Evolutionary conservation across 2,797 vertebrate species (phyloP), one percentile per base, ranked within the genome.

Genomic region (Pyrocephalus nanus): DNA sequence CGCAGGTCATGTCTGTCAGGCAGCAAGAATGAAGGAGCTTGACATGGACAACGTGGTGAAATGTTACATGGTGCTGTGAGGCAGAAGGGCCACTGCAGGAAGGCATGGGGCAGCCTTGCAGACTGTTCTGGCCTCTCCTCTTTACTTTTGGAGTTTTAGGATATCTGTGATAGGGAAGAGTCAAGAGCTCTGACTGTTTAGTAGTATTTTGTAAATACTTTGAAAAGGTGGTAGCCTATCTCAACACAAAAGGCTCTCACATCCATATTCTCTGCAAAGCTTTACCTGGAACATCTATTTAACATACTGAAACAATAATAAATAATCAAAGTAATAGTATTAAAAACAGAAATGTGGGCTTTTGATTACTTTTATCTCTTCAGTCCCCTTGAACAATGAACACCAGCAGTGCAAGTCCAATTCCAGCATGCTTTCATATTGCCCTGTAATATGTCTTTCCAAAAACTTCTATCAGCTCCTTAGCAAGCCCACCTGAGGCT

Each of bases 111-210:
- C 7, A 3, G 7, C 23, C 45, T 32, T 8, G 19, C 18, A 42
- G n/a, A 27, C 25, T 0, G 0, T n/a, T 26, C 26, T 1, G 3
- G 27, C 29, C 48, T 62, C 54, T 69, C 21, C 40, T 79, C 64
- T 54, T 66, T 53, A 6, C 19, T 70, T 71, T 9, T 40, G 21
- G 32, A 66, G 26, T 64, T 75, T 78, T 65, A 15, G 0, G 0
- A 9, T 20, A 26, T 51, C 34, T 30, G 13, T 2, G 1, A 34
- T 3, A 51, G 29, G 43, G 70, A 66, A 58, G 20, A 57, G 22
- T 18, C 13, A 45, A 73, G 48, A 38, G 5, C 8, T 58, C 43
- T 62, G 43, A 69, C 19, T 70, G 38, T 43, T 81, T 40, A n/a
- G 42, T 0, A 2, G 3, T 32, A 43, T 76, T 90, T 76, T 82